Evolutionary conservation across 2,888 invertebrate genomes (phyloP), one percentile per base, ranked within the genome.

Genomic region (Polyommatus icarus): DNA sequence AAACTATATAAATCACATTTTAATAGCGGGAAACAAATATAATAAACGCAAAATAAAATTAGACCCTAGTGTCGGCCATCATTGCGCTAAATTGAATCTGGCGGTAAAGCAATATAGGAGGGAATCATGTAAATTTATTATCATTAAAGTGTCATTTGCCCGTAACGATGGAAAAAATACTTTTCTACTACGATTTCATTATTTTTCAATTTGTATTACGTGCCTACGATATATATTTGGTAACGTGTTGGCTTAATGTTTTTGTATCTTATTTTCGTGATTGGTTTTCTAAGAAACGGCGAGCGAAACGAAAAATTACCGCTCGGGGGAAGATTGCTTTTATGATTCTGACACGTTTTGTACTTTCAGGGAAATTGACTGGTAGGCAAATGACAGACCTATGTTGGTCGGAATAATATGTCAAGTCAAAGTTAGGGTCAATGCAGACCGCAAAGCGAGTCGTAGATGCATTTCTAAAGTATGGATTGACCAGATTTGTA

Each of bases 81-180:
- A 20, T 80, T 82, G 76, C 83, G 78, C 80, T 80, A 83, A 86
- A 87, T 87, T 85, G 84, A 84, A 87, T 87, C 85, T 84, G 78
- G 80, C 82, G 84, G 85, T 84, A 84, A 84, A 83, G 83, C 12
- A 71, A 77, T 77, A 77, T 83, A 80, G 81, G 81, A 82, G 84
- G 84, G 86, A 86, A 88, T 88, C 84, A 87, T 84, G 84, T 86
- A 86, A 88, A 89, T 87, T 88, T 87, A 79, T 83, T 84, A 84
- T 86, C 86, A 88, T 87, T 88, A 88, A 84, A 83, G 57, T 54
- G 77, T 72, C 32, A 77, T 77, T 72, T 77, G 36, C 77, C 57
- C 72, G 77, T 50, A 75, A 75, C 54, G 71, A 46, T 71, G 78
- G 73, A 75, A 79, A 78, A 72, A 72, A 77, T 24, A 61, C 73